Conservation (phyloP, 2,113 vertebrate genomes). For the Phylloscopus trochiloides region DNA sequence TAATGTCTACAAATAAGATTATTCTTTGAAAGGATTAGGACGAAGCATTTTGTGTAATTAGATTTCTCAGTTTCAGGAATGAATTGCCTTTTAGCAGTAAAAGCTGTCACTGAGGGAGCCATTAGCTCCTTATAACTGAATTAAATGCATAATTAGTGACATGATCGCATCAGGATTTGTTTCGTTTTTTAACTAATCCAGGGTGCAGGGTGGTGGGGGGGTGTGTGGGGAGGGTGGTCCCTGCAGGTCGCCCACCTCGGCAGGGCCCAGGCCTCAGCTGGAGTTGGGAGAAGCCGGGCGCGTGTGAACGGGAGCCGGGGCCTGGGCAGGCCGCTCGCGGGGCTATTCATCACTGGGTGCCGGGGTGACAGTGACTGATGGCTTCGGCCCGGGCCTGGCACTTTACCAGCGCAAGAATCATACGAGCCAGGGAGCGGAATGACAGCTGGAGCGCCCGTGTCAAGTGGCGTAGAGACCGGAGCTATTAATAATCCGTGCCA, state of each 20-base stretch:
- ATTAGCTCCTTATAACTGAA: conserved; percentile 98
- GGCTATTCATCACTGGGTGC: conserved; percentile 93
- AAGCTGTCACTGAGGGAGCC: conserved; percentile 93
- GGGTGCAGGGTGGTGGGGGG: neutral
- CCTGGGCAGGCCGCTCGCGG: conserved; percentile 72
- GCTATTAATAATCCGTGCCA: conserved; percentile 99
- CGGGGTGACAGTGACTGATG: conserved; percentile 99
- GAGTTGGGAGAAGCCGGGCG: conserved; percentile 79
- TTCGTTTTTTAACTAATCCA: conserved; percentile 85
- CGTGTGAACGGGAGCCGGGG: conserved; percentile 78
- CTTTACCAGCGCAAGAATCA: conserved; percentile 93
- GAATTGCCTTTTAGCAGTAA: conserved; percentile 96
- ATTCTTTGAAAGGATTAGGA: conserved; percentile 94
- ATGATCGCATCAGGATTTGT: conserved; percentile 91
- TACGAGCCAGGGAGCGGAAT: conserved; percentile 87
- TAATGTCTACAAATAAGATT: conserved; percentile 99
- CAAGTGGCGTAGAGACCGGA: conserved; percentile 95
- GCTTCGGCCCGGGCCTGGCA: conserved; percentile 87
- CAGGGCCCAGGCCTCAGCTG: conserved; percentile 81
- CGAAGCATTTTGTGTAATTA: conserved; percentile 97
- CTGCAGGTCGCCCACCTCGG: conserved; percentile 73
- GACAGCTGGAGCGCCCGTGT: conserved; percentile 98
- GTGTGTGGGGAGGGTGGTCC: conserved; percentile 8
- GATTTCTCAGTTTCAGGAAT: conserved; percentile 93
- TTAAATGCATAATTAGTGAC: conserved; percentile 98